These are phyloP conservation scores for Malurus alboscapulatus DNA, from an alignment of 2,113 vertebrate species.

Conservation along the genomic window DNA sequence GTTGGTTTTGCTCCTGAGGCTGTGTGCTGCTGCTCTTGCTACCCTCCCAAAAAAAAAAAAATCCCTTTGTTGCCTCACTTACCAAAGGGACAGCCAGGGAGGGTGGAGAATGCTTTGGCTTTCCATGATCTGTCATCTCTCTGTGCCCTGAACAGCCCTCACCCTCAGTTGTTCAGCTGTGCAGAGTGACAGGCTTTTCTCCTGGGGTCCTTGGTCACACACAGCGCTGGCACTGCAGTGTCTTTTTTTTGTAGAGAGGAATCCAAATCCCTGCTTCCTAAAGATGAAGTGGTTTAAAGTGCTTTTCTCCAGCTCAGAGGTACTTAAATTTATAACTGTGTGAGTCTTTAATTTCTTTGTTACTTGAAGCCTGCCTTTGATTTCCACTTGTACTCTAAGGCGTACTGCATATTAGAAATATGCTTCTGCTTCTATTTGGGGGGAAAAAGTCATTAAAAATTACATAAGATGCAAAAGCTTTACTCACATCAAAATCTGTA, in stretches of 20 bases:
- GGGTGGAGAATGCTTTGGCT: not conserved
- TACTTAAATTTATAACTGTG: slow-evolving; percentile 32
- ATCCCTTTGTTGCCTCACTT: not conserved
- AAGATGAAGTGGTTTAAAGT: not conserved
- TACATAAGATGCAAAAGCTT: slow-evolving; percentile 30
- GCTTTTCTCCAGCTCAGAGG: slow-evolving; percentile 38
- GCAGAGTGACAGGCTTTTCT: not conserved
- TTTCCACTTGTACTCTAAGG: slow-evolving; percentile 46
- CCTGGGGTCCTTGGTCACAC: accelerated
- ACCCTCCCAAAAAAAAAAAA: not conserved
- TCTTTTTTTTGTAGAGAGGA: not conserved
- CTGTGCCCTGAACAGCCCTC: not conserved
- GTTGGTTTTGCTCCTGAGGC: not conserved
- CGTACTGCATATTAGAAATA: slow-evolving; percentile 21
- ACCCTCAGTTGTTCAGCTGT: too few relatives aligned
- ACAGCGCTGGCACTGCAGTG: not conserved
- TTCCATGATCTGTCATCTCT: not conserved
- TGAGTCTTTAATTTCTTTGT: slow-evolving; percentile 18
- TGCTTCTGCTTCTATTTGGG: slow-evolving; percentile 5
- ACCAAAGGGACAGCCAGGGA: not conserved
- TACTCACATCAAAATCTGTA: slow-evolving; percentile 22
- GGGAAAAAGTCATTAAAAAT: not conserved
- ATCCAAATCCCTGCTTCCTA: slow-evolving; percentile 10
- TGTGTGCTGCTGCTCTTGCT: not conserved
- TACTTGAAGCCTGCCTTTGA: slow-evolving; percentile 36